Evolutionary conservation across 2,888 invertebrate species (phyloP).

Genomic region (Thyatira batis): DNA sequence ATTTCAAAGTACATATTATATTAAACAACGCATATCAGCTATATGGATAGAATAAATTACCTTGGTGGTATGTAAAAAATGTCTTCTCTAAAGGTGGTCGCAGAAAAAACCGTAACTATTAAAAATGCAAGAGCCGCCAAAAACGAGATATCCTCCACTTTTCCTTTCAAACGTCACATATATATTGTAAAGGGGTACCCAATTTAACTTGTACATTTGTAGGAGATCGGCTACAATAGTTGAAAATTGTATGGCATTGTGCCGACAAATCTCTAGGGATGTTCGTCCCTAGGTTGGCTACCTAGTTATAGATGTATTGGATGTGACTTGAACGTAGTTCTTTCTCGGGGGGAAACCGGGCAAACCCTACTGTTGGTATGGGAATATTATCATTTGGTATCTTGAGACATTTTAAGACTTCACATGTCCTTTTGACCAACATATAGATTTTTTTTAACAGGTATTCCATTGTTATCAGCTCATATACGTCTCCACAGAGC

Average conservation of each 20-base stretch:
- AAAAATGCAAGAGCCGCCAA: background rate
- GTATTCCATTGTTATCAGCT: too few relatives aligned
- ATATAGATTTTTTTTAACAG: too few relatives aligned
- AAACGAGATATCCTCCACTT: background rate
- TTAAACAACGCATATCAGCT: too few relatives aligned
- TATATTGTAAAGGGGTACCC: constrained; percentile 27
- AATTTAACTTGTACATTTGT: constrained; percentile 55
- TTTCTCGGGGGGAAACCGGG: background rate
- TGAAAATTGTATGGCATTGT: constrained; percentile 58
- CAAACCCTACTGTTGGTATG: too few relatives aligned
- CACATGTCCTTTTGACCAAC: too few relatives aligned
- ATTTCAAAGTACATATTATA: too few relatives aligned
- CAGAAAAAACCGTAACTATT: too few relatives aligned
- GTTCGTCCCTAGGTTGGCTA: constrained; percentile 18
- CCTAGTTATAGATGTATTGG: background rate
- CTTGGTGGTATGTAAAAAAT: too few relatives aligned
- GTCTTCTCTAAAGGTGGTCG: too few relatives aligned
- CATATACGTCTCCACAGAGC: too few relatives aligned
- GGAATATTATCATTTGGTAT: background rate
- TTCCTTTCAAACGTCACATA: background rate
- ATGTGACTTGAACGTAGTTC: background rate
- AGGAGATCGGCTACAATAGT: constrained; percentile 50
- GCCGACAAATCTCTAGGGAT: constrained; percentile 40
- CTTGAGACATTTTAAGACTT: too few relatives aligned
- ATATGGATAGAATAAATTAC: too few relatives aligned